These are phyloP conservation scores for Neoaliturus tenellus DNA, from an alignment of 2,888 invertebrate genomes.

Conservation along the genomic window DNA sequence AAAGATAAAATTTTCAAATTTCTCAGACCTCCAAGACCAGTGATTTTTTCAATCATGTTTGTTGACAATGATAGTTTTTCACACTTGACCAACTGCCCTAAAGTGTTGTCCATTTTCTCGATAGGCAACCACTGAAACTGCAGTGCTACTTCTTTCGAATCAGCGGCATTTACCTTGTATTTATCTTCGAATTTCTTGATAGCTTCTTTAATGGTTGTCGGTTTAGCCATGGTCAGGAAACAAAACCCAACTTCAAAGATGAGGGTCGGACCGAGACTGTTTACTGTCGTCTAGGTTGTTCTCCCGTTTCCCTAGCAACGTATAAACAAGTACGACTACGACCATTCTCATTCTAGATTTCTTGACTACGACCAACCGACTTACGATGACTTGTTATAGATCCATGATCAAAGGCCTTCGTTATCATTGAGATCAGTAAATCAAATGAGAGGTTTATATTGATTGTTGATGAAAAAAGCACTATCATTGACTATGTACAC, in stretches of 20 bases:
- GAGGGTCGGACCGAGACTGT: no score
- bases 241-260: no score
- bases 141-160: conserved; percentile 86
- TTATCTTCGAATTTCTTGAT: conserved; percentile 93
- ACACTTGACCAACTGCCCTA: conserved; percentile 84
- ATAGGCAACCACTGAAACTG: conserved; percentile 95
- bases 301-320: neutral
- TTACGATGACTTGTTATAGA: no score
- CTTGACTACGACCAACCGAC: no score
- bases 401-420: no score
- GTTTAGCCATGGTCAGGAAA: conserved; percentile 63
- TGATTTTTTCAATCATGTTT: conserved; percentile 95
- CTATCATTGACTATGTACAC: no score
- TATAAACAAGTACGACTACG: neutral
- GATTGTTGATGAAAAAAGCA: no score
- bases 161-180: conserved; percentile 79
- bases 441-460: no score
- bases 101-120: conserved; percentile 94
- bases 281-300: neutral
- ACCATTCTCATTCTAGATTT: neutral
- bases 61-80: conserved; percentile 82
- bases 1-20: conserved; percentile 90
- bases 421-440: no score
- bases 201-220: conserved; percentile 90
- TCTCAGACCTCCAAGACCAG: conserved; percentile 88